Evolutionary conservation across 2,797 vertebrate species (phyloP), one percentile per base, ranked within the genome.

Genomic region (Typhlichthys subterraneus): DNA sequence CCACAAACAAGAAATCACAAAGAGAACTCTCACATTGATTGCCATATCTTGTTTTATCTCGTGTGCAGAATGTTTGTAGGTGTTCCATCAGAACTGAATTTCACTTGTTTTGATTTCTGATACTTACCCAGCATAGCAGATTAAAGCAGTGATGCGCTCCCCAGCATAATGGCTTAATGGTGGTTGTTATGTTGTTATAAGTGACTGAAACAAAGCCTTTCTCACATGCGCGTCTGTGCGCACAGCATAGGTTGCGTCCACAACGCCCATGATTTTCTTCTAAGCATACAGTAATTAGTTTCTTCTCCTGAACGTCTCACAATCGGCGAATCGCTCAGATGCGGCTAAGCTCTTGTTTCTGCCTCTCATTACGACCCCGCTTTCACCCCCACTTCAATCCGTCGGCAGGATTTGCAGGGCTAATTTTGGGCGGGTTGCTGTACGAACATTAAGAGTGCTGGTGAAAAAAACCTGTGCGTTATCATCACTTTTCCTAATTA

Each of bases 241-340:
- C 77, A 60, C 66, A 80, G 79, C 75, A 61, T 69, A 72, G 78
- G 73, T 74, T 81, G 72, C 57, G 45, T 82, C 82, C 82, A 82
- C 79, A 82, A 81, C 74, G 84, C 70, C 76, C 75, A n/a, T 67
- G 75, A 59, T 84, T 87, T 88, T 85, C 77, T 72, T 83, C 84
- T 80, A 85, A 90, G 81, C 83, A 72, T 68, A 38, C 69, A 64
- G 69, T 91, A 91, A 93, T 92, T 90, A 90, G 84, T 88, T 91
- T 90, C 79, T 76, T 61, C 69, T 77, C 77, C 57, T 78, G 49
- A 79, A 75, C 71, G 70, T 84, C 77, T 76, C 70, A 84, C 81
- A 85, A 86, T 86, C 80, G 79, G 77, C 47, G 64, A 86, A 89
- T 88, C 79, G 72, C 85, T 86, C 84, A 72, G 74, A 77, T 73